Percentiles rank a stretch among this genome's conserved stretches.
phyloP scores from a whole-genome alignment of 2,797 vertebrate species.

The Cryptoprocta ferox region DNA sequence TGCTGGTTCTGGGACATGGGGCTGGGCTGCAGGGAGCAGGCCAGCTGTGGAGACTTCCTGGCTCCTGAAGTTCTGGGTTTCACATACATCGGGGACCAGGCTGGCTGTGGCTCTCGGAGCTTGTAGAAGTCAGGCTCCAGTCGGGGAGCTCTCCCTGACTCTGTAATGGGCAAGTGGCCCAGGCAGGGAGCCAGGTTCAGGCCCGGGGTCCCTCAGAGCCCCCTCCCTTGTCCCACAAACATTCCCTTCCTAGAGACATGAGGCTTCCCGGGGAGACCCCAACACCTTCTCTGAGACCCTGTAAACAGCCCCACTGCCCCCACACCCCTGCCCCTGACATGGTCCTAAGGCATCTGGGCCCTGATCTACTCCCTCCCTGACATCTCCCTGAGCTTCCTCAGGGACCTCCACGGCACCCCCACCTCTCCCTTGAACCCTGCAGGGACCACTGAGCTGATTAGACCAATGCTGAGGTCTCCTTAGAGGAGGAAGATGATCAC shows the following conservation, averaged over 20 bases:
- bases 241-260: neutral
- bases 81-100: too few species aligned
- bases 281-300: neutral
- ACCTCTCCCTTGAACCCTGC: neutral
- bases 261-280: neutral
- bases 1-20: neutral
- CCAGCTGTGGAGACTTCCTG: neutral
- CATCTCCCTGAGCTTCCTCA: neutral
- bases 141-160: neutral
- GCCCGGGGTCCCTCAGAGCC: neutral
- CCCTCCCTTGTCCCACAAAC: neutral
- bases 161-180: neutral
- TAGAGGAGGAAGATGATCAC: neutral
- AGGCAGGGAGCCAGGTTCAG: neutral
- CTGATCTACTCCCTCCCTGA: neutral
- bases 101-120: neutral
- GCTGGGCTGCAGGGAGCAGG: neutral
- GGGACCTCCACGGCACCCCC: neutral
- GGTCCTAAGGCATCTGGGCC: neutral
- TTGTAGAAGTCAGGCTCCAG: neutral
- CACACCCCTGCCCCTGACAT: neutral
- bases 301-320: neutral
- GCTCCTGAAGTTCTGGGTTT: neutral
- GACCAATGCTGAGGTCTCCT: neutral
- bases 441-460: neutral